Evolutionary conservation across 2,888 invertebrate species (phyloP).

Genomic region (Zygothrica quintamaculata): DNA sequence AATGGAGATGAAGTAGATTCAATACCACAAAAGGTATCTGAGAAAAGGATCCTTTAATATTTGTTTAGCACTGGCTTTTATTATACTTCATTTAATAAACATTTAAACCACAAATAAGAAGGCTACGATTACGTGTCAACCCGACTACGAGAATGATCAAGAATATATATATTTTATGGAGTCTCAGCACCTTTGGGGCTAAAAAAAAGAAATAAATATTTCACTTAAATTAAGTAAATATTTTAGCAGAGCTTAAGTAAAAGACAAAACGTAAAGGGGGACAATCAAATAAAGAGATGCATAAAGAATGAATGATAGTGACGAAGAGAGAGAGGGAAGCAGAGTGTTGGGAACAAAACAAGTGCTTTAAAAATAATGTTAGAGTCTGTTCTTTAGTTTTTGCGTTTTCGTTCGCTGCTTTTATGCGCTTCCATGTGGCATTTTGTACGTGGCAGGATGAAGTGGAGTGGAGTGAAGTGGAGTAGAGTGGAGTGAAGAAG

Average conservation of each 20-base stretch:
- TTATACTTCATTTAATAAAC: conserved; percentile 45
- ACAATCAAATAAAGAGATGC: too few species aligned
- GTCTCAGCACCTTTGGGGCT: too few species aligned
- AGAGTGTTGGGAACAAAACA: background rate
- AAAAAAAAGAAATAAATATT: conserved; percentile 9
- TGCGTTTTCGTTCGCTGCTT: too few species aligned
- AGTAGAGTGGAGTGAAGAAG: too few species aligned
- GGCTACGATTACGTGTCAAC: too few species aligned
- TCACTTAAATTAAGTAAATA: conserved; percentile 53
- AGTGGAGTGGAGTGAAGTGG: background rate
- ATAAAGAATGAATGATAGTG: too few species aligned
- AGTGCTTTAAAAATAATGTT: background rate
- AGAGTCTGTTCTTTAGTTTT: background rate
- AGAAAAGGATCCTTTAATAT: conserved; percentile 22
- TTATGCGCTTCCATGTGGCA: too few species aligned
- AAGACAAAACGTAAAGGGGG: background rate
- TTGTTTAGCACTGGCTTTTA: conserved; percentile 17
- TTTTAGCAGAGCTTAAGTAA: conserved; percentile 20
- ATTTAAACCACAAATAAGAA: too few species aligned
- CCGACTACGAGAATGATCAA: too few species aligned
- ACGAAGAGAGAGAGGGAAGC: background rate
- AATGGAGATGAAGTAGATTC: background rate
- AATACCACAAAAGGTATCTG: too few species aligned
- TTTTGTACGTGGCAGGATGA: too few species aligned
- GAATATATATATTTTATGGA: too few species aligned